Evolutionary conservation across 2,113 vertebrate genomes (phyloP).

Genomic region (Falco punctatus): DNA sequence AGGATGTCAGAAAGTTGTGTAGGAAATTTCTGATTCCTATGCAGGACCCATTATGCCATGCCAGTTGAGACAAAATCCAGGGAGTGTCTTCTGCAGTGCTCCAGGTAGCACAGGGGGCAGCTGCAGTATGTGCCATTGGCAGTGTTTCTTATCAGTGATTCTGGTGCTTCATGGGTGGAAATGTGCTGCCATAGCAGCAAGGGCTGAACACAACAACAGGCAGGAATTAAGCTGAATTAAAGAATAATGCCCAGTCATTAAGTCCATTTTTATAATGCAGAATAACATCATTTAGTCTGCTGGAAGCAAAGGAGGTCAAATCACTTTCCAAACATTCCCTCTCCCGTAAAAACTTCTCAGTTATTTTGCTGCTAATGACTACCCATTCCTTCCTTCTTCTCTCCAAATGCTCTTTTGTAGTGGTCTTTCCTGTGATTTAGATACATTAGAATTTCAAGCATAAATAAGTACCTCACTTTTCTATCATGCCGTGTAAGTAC

Average conservation of each 20-base stretch:
- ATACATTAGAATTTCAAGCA: neutral
- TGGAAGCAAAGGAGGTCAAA: neutral
- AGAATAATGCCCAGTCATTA: neutral
- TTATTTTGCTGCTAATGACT: slow-evolving; percentile 2
- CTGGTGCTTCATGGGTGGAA: neutral
- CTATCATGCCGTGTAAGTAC: neutral
- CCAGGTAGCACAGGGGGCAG: rapidly evolving
- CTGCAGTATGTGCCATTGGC: rapidly evolving
- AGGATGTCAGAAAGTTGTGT: neutral
- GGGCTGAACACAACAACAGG: neutral
- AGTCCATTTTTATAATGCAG: neutral
- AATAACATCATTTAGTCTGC: neutral
- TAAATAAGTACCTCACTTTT: neutral
- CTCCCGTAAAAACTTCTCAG: neutral
- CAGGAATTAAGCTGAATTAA: neutral
- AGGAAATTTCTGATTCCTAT: neutral
- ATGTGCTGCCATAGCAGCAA: neutral
- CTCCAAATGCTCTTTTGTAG: neutral
- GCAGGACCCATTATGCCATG: neutral
- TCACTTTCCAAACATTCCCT: neutral
- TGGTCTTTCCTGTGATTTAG: neutral
- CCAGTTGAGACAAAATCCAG: neutral
- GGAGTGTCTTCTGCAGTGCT: neutral
- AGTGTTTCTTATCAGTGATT: neutral
- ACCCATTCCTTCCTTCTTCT: neutral